Evolutionary conservation across 1,140 invertebrate species (phyloP), one percentile per base, ranked within the genome.

Genomic region (Bradysia coprophila): DNA sequence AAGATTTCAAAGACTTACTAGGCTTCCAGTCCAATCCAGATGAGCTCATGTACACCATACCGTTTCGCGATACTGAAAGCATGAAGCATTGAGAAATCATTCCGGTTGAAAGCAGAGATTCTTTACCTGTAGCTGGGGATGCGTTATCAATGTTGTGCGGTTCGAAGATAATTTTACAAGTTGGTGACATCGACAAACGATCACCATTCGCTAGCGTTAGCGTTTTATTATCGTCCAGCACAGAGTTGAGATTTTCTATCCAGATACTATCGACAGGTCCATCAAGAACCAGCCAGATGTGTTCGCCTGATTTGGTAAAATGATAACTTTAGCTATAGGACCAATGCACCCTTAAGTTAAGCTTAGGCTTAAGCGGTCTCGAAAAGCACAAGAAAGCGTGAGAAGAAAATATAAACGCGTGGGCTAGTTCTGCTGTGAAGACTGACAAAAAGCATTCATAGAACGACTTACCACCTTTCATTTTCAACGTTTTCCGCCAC

Each of bases 41-140:
- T 1, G 88, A 91, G 52, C 88, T 93, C 91, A 97, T 95, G 57
- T 93, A 97, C 1, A 94, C 90, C 90, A 95, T 95, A 48, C 91
- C 91, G 61, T 93, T 94, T 42, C 91, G 68, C 0, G 90, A 94
- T 1, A 96, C 91, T n/a, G n/a, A n/a, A n/a, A n/a, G n/a, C n/a
- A n/a, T n/a, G n/a, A n/a, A n/a, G n/a, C n/a, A n/a, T n/a, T n/a
- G n/a, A n/a, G n/a, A n/a, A n/a, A n/a, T n/a, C n/a, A n/a, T n/a
- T n/a, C n/a, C n/a, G n/a, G n/a, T n/a, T n/a, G n/a, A n/a, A n/a
- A n/a, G n/a, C n/a, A n/a, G n/a, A n/a, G n/a, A n/a, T n/a, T n/a
- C n/a, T n/a, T n/a, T n/a, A n/a, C n/a, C n/a, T 1, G 91, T 96
- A 1, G 91, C 90, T 5, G 91, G 91, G 18, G 89, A 94, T 1